Percentiles rank a stretch among this genome's conserved stretches.
Evolutionary conservation across 2,888 invertebrate species (phyloP).

Genomic region (Anarsia innoxiella): DNA sequence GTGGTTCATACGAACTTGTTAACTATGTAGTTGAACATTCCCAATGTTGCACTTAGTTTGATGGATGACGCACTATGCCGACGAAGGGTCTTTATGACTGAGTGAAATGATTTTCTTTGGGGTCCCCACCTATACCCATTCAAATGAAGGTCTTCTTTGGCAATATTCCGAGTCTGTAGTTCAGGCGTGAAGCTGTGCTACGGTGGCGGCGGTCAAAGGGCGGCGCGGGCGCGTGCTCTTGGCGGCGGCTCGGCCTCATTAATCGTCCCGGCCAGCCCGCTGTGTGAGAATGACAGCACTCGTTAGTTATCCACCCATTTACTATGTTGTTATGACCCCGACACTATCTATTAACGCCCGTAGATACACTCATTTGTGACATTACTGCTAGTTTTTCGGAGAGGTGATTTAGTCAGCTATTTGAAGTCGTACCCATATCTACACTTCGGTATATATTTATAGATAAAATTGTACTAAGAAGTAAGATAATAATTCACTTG

Average conservation of each 20-base stretch:
- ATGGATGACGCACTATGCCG: no score
- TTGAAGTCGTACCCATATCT: no score
- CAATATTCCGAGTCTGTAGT: not conserved
- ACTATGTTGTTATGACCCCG: slow-evolving; percentile 40
- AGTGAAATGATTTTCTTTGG: no score
- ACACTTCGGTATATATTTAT: no score
- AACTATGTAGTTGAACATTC: no score
- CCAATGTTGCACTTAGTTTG: no score
- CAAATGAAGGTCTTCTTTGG: slow-evolving; percentile 2
- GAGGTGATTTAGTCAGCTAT: not conserved
- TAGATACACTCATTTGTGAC: slow-evolving; percentile 33
- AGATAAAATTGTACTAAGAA: no score
- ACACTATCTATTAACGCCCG: slow-evolving; percentile 44
- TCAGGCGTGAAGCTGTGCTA: not conserved
- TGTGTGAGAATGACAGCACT: slow-evolving; percentile 53
- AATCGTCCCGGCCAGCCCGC: slow-evolving; percentile 20
- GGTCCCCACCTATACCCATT: no score
- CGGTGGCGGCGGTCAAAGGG: not conserved
- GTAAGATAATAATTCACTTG: no score
- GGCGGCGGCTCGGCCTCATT: slow-evolving; percentile 21
- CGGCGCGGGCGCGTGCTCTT: slow-evolving; percentile 21
- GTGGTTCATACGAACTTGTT: no score
- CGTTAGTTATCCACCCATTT: slow-evolving; percentile 48
- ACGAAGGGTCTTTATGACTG: no score
- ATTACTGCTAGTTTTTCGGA: slow-evolving; percentile 16